phyloP scores from a whole-genome alignment of 2,797 vertebrate species.

The Anguilla pacifica region DNA sequence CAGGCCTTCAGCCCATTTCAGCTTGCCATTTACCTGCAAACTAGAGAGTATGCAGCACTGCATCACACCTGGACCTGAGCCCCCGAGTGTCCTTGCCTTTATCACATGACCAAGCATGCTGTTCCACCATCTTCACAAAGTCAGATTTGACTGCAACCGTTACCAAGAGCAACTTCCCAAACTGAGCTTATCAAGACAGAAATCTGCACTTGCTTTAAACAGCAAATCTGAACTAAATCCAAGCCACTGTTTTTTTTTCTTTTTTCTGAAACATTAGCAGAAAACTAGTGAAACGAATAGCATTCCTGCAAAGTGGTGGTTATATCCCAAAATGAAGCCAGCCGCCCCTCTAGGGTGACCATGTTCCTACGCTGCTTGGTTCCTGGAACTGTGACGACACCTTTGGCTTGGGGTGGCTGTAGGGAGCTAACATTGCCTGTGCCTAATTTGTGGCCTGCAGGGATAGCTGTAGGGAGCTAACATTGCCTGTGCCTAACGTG shows the following conservation, averaged over 20 bases:
- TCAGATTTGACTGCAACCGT: neutral
- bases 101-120: neutral
- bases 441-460: no score
- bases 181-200: neutral
- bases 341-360: neutral
- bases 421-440: no score
- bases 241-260: neutral
- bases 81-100: neutral
- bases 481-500: no score
- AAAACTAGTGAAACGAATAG: neutral
- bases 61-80: neutral
- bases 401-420: neutral
- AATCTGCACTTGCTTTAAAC: neutral
- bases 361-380: no score
- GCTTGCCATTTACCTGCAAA: neutral
- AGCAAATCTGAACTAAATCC: neutral
- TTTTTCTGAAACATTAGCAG: neutral
- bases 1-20: neutral
- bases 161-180: neutral
- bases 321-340: neutral
- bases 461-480: no score
- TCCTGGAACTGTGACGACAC: neutral
- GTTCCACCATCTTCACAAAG: neutral
- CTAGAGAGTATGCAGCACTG: neutral
- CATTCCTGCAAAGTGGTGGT: neutral